Percentiles rank a stretch among this genome's conserved stretches.
Evolutionary conservation across 92 coral and sea anemone species (phyloP).

Genomic region (Zoanthus sociatus): DNA sequence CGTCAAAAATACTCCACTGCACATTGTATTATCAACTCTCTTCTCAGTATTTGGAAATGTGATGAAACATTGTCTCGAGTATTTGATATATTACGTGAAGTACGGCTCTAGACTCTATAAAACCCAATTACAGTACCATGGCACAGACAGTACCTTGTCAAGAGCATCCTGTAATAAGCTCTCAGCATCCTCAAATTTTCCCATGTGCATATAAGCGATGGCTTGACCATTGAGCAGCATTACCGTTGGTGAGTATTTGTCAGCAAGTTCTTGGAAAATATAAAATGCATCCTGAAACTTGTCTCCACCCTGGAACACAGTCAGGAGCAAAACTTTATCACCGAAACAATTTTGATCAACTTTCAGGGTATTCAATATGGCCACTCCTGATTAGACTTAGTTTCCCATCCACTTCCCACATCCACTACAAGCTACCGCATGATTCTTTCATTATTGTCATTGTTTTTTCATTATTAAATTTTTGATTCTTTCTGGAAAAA

Average conservation of each 20-base stretch:
- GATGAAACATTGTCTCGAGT: too few species aligned
- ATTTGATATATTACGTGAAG: too few species aligned
- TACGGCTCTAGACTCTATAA: background rate
- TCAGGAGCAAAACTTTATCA: background rate
- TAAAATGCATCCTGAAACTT: constrained; percentile 96
- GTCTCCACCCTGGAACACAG: constrained; percentile 87
- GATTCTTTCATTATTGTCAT: too few species aligned
- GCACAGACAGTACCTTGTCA: constrained; percentile 72
- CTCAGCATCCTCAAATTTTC: constrained; percentile 95
- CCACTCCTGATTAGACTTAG: too few species aligned
- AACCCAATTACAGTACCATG: background rate
- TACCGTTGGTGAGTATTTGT: constrained; percentile 91
- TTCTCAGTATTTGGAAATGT: too few species aligned
- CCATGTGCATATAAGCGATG: constrained; percentile 94
- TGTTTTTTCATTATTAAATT: too few species aligned
- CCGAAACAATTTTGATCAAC: too few species aligned
- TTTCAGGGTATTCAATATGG: background rate
- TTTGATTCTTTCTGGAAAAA: too few species aligned
- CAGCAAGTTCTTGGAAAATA: constrained; percentile 95
- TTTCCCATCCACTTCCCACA: too few species aligned
- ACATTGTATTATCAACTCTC: too few species aligned
- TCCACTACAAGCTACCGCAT: too few species aligned
- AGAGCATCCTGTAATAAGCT: constrained; percentile 95
- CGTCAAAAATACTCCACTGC: too few species aligned
- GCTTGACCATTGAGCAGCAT: constrained; percentile 97